Evolutionary conservation across 2,113 vertebrate species (phyloP), one percentile per base, ranked within the genome.

Genomic region (Dromas ardeola): DNA sequence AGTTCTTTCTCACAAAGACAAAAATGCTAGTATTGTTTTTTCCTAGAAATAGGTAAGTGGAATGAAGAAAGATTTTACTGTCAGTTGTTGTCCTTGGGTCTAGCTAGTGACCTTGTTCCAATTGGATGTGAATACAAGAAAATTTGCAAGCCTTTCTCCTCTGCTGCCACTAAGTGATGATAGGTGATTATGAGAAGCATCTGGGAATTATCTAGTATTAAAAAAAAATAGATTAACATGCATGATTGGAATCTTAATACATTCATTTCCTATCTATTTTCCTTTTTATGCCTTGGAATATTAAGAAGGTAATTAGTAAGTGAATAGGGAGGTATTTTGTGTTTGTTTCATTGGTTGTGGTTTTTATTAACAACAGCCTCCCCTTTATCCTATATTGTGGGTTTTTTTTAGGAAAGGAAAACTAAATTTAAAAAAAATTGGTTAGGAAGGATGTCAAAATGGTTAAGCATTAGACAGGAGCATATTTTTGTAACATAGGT

Each of bases 161-260:
- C 30, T 91, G 49, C 40, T 87, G 45, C 81, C 27, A 70, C 72
- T 77, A 93, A 85, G 73, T 76, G 45, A 92, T 66, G 71, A 94
- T 77, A 71, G 43, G 89, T 86, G 97, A 96, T 97, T 96, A 97
- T 66, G 52, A 93, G 40, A 95, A 91, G 29, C 94, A 95, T 88
- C 50, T 91, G 90, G 86, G 89, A 96, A 95, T 95, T 93, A 95
- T 29, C 62, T 79, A 43, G 65, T 83, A 88, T 93, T 94, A 88
- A 90, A 92, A 97, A 95, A 97, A 96, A 94, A 90, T 56, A 96
- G 84, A 95, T 93, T 96, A 92, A 6, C 18, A 93, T 0, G 0
- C 82, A 95, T 83, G 82, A 84, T 87, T 32, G 79, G 92, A 96
- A 95, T 96, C 72, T 77, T 87, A 95, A 94, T 92, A 42, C 6